Evolutionary conservation across 2,113 vertebrate species (phyloP).

Genomic region (Shinisaurus crocodilurus): DNA sequence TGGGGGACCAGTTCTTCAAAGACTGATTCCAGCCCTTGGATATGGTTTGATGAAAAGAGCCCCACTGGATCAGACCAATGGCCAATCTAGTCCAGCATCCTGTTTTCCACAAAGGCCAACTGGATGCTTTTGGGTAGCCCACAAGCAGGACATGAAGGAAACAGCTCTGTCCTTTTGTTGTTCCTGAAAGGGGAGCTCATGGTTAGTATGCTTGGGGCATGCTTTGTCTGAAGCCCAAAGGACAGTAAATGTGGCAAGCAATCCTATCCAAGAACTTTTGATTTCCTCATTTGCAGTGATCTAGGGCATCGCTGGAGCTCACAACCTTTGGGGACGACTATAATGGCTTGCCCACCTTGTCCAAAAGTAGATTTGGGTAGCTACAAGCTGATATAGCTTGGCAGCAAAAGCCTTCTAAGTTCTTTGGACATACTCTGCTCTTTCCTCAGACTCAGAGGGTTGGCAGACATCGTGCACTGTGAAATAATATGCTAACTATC

Average conservation of each 20-base stretch:
- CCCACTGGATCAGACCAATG: not conserved
- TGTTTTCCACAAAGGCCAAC: not conserved
- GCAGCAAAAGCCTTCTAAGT: not conserved
- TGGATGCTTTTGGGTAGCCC: not conserved
- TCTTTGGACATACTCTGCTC: not conserved
- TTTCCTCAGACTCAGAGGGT: not conserved
- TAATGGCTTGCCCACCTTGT: not conserved
- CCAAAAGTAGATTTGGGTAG: not conserved
- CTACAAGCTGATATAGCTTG: not conserved
- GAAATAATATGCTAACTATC: constrained; percentile 34
- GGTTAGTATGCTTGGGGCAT: not conserved
- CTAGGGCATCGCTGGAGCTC: not conserved
- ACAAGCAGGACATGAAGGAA: not conserved
- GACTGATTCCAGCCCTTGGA: not conserved
- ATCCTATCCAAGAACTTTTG: not conserved
- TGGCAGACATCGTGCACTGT: not conserved
- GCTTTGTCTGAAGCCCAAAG: not conserved
- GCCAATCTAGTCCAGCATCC: not conserved
- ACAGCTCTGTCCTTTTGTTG: not conserved
- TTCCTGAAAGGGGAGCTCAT: not conserved
- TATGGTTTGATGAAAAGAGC: not conserved
- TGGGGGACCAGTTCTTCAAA: not conserved
- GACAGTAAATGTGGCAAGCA: not conserved
- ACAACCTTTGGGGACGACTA: not conserved
- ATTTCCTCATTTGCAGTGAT: not conserved